Conservation (phyloP, 2,888 invertebrate species). For the Heterodera filipjevi region DNA sequence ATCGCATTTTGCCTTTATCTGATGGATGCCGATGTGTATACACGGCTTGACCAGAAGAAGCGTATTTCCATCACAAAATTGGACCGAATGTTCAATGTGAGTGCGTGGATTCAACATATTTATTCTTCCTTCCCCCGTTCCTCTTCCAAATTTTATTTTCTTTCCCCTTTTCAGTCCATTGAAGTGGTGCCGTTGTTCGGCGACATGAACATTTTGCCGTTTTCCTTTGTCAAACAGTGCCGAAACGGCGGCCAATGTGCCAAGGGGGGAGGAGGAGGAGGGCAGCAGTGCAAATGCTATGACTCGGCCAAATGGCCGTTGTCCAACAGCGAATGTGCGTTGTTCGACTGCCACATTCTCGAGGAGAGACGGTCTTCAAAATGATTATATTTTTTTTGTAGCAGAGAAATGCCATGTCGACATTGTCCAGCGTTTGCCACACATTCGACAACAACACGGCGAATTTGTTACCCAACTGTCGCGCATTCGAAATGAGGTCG, state of each 20-base stretch:
- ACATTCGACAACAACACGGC: conserved; percentile 92
- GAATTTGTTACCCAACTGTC: conserved; percentile 94
- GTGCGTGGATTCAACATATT: conserved; percentile 21
- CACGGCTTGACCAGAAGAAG: conserved; percentile 93
- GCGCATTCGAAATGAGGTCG: conserved; percentile 77
- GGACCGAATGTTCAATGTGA: conserved; percentile 91
- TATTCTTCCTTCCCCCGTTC: neutral
- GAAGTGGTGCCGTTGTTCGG: conserved; percentile 95
- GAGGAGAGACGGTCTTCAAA: neutral
- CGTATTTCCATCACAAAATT: conserved; percentile 89
- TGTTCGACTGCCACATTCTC: too few relatives aligned
- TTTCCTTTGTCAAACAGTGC: conserved; percentile 91
- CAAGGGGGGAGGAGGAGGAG: neutral
- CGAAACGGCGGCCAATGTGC: conserved; percentile 67
- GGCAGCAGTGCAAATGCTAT: conserved; percentile 80
- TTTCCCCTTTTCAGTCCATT: conserved; percentile 73
- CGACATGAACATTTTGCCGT: conserved; percentile 99
- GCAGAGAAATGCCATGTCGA: conserved; percentile 72
- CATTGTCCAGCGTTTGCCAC: conserved; percentile 86
- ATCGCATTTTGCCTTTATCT: conserved; percentile 89
- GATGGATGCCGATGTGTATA: conserved; percentile 88
- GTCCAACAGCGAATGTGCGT: conserved; percentile 73
- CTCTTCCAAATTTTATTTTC: neutral
- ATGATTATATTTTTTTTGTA: neutral
- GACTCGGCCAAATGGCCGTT: conserved; percentile 86